Evolutionary conservation across 2,888 invertebrate species (phyloP).

Genomic region (Parnassius orleans): DNA sequence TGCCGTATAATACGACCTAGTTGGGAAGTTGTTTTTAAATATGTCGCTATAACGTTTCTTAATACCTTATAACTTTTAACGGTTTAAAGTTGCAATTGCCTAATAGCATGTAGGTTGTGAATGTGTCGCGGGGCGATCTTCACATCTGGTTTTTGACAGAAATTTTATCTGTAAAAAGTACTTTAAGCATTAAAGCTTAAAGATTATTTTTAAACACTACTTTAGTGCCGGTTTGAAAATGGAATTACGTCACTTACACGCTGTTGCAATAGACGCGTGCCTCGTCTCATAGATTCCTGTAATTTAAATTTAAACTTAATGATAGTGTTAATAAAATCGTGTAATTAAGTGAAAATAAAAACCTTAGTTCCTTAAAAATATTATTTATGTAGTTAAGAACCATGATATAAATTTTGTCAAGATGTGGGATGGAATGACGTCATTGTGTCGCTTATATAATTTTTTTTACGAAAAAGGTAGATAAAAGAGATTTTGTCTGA

Average conservation of each 20-base stretch:
- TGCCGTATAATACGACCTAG: constrained; percentile 45
- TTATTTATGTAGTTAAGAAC: constrained; percentile 6
- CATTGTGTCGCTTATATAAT: constrained; percentile 35
- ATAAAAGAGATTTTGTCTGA: no score
- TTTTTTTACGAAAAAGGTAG: constrained; percentile 8
- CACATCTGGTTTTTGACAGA: constrained; percentile 43
- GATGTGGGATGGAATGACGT: constrained; percentile 62
- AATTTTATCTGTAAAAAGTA: constrained; percentile 32
- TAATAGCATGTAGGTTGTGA: constrained; percentile 67
- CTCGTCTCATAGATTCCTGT: constrained; percentile 36
- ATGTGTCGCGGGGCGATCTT: constrained; percentile 52
- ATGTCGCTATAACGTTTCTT: constrained; percentile 28
- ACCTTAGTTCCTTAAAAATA: constrained; percentile 5
- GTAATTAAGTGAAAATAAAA: constrained; percentile 4
- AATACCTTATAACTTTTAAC: constrained; percentile 40
- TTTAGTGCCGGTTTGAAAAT: constrained; percentile 53
- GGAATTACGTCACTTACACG: constrained; percentile 38
- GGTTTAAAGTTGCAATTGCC: constrained; percentile 58
- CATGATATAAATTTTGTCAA: constrained; percentile 7
- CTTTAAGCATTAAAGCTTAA: constrained; percentile 34
- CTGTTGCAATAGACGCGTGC: constrained; percentile 74
- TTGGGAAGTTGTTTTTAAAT: constrained; percentile 31
- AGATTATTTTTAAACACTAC: constrained; percentile 33
- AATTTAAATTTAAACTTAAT: constrained; percentile 43
- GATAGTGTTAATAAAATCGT: background rate